Base-by-base conservation (phyloP, 2,888 invertebrate species). In the Diabrotica balteata region DNA sequence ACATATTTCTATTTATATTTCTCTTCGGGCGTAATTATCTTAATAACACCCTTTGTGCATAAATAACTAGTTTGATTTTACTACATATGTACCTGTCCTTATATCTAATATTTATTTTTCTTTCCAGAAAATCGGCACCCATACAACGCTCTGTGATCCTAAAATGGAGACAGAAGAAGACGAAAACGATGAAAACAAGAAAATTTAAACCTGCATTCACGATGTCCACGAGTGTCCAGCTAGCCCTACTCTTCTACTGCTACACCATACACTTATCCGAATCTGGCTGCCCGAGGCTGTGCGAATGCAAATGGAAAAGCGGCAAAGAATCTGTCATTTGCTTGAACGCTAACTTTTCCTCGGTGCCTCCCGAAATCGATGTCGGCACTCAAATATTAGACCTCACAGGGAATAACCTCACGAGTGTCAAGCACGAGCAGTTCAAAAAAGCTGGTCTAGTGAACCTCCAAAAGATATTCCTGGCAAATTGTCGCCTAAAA, bases 271-370 rank as follows among this genome's bases (percentile, higher is more conserved):
- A 86, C 79, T 79, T 81, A 73, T 74, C 82, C 44, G 78, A 85
- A 73, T 88, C 89, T 79, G 90, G 90, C 77, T 93, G 93, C 81
- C 92, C 92, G 62, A 87, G 88, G 71, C 87, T 90, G 77, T 95
- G 94, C 85, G 93, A 93, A 84, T 94, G 94, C 87, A 93, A 93
- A 85, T 95, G 94, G 94, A 92, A 92, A 83, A 91, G 90, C 81
- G 94, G 94, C 78, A 94, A 94, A 84, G 93, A 94, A 85, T 91
- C 93, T 59, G 94, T 93, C 66, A 86, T 92, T 77, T 95, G 94
- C 85, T 88, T 89, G 77, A 90, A 90, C 82, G 91, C 91, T 69
- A 92, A 91, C 81, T 87, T 94, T 77, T 88, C 90, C 76, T 87
- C 88, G 78, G 89, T 94, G 75, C 94, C 94, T 47, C 86, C 87